A percentile compares a stretch with the other conserved stretches of the same genome.
These are phyloP conservation scores for Neogale vison DNA, from an alignment of 2,113 vertebrate genomes.

Conservation along the genomic window DNA sequence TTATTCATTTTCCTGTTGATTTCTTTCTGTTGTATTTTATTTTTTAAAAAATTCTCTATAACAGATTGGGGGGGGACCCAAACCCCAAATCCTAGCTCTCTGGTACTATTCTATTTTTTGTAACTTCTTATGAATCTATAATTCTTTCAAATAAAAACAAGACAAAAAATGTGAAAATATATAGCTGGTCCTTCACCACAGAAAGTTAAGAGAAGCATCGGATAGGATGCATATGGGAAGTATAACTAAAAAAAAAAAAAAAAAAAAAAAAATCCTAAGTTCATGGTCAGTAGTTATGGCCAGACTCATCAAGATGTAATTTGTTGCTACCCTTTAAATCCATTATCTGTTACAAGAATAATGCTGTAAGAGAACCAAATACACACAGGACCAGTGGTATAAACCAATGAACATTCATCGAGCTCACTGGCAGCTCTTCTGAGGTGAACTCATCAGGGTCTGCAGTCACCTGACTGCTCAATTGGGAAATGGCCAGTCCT, in stretches of 20 bases:
- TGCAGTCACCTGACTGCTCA: not conserved
- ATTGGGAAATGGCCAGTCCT: not conserved
- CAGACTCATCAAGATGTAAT: not conserved
- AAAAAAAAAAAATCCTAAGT: not conserved
- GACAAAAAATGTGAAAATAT: not conserved
- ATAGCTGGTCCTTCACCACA: not conserved
- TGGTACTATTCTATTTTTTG: not conserved
- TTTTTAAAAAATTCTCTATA: not conserved
- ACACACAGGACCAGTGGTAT: not conserved
- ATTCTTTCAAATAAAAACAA: conserved; percentile 35
- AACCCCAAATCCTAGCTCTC: not conserved
- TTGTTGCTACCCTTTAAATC: not conserved
- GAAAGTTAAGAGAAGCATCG: not conserved
- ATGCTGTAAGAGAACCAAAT: not conserved
- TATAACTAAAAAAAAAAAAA: not conserved
- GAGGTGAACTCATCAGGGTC: not conserved
- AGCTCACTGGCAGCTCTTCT: not conserved
- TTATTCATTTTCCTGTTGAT: not conserved
- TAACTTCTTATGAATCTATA: conserved; percentile 6
- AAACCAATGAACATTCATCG: not conserved
- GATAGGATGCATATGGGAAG: not conserved
- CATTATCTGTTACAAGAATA: not conserved
- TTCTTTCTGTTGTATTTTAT: conserved; percentile 34
- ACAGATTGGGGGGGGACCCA: not conserved
- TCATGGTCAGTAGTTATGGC: not conserved